Evolutionary conservation across 2,113 vertebrate species (phyloP), one percentile per base, ranked within the genome.

Genomic region (Hystrix brachyura): DNA sequence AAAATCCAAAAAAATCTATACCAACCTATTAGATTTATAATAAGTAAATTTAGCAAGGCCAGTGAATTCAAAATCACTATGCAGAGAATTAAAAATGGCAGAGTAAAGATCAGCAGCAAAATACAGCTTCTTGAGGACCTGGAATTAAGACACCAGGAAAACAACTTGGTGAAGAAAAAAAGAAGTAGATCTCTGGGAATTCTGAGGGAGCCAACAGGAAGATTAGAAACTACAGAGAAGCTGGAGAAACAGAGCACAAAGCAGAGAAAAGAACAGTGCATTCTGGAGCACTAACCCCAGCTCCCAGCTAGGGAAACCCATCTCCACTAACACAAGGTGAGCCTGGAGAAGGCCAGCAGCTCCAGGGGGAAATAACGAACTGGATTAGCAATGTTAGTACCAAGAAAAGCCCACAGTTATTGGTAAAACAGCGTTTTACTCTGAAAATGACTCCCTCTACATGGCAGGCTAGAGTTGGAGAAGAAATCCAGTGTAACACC

Each of bases 1-100:
- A 91, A 91, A 87, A 87, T 67, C 29, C 59, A 60, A 82, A 87
- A 82, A 60, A 76, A 74, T 87, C 74, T 94, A 74, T 11, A 32
- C 27, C 34, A 80, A 32, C 69, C 43, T 65, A 62, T 76, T 81
- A 57, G 27, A 72, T 64, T 57, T 80, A 57, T 29, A 69, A 78
- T 55, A 91, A 59, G 43, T 69, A 84, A 87, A 91, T 87, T 83
- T n/a, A 83, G 25, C n/a, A 82, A 67, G 10, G 6, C 53, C 38
- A 53, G n/a, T 65, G 27, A 62, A 76, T 87, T 89, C 69, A 65
- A n/a, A 34, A 7, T 79, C 46, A 79, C 25, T 21, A 62, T 46
- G 29, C 25, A 82, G 8, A 59, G 55, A 7, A 71, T 38, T 38
- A 71, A 71, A 71, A 71, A 71, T 71, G 69, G 7, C 69, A 21